A percentile compares a stretch with the other conserved stretches of the same genome.
Conservation (phyloP, 2,113 vertebrate species). For the Fulmarus glacialis region DNA sequence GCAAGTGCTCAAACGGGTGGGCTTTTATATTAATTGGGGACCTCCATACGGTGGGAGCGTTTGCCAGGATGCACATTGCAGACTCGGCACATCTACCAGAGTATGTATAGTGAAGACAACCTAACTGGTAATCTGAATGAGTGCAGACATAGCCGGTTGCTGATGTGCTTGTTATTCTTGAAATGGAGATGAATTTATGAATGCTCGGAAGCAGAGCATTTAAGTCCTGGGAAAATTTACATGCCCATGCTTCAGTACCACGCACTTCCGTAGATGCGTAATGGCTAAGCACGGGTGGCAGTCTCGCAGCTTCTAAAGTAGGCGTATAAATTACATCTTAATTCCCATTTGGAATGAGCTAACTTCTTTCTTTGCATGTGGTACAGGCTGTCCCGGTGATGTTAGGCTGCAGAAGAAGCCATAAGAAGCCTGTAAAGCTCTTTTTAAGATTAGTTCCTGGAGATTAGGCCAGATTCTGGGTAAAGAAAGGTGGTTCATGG, state of each 20-base stretch:
- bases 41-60: accelerated
- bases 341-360: not conserved
- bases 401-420: not conserved
- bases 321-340: not conserved
- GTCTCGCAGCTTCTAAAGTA: not conserved
- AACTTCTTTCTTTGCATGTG: not conserved
- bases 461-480: not conserved
- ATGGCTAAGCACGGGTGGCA: not conserved
- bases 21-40: not conserved
- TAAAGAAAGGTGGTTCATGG: not conserved
- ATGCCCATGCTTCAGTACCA: not conserved
- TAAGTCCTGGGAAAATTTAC: not conserved
- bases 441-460: not conserved
- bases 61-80: not conserved
- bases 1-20: not conserved
- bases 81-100: not conserved
- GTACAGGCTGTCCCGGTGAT: not conserved
- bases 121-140: not conserved
- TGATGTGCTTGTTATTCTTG: not conserved
- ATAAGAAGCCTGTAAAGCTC: not conserved
- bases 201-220: not conserved
- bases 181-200: not conserved
- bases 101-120: not conserved
- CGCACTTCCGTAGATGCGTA: not conserved
- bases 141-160: too few species aligned